Base-by-base conservation (phyloP, 2,797 vertebrate species). In the Agapornis canus region DNA sequence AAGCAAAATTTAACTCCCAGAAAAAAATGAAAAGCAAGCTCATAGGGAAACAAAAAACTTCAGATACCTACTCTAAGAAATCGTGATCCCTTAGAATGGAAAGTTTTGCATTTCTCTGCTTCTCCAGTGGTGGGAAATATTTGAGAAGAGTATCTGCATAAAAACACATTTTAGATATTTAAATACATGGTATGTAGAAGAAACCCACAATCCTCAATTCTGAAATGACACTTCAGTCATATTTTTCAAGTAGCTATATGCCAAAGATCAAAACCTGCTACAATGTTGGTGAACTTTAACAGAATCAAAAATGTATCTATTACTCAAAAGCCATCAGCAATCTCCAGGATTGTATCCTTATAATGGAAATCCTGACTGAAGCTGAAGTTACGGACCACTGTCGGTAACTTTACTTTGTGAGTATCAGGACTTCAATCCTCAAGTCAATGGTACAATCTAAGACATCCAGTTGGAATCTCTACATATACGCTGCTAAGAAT, bases 61-160 rank as follows among this genome's bases (percentile, higher is more conserved):
- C 16, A 35, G 23, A 73, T 47, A 98, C 98, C 97, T 96, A 99
- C 99, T 98, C 97, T 57, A 98, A 95, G 86, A 99, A 98, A 63
- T 95, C 45, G 65, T 98, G 98, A 56, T 99, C 98, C 91, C 96
- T 98, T 81, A 99, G 97, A 89, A 99, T 98, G 48, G 98, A 97
- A 51, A 99, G 93, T 97, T 99, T 99, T 95, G 98, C 98, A 66
- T 97, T 90, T 94, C 98, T 96, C 94, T 99, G 98, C 94, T 97
- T 98, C 76, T 99, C 98, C 91, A 95, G 75, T 20, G 98, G 92
- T 71, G 97, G 78, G n/a, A 99, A 91, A 82, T 97, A 98, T 31
- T 90, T 95, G 63, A 98, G 93, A 66, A 99, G 97, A 31, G 19
- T 77, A 92, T 97, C 98, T 99, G 89, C 45, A 93, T 21, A 66